Percentiles rank a stretch among this genome's conserved stretches.
phyloP scores from a whole-genome alignment of 2,888 invertebrate species.

The Dryomyza anilis region DNA sequence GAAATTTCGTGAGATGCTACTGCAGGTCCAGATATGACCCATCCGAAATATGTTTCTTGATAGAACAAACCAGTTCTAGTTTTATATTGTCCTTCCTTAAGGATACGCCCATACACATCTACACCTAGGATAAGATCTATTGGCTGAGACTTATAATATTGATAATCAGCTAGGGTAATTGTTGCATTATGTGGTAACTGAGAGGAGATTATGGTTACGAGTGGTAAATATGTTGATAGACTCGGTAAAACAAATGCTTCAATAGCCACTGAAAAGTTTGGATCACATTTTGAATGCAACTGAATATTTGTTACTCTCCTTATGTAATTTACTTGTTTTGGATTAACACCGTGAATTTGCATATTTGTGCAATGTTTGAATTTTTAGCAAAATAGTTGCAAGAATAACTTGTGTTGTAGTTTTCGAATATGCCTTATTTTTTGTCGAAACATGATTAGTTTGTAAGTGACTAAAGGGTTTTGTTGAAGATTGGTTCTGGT shows the following conservation, averaged over 20 bases:
- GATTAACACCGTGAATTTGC: neutral
- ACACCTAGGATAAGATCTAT: neutral
- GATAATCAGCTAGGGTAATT: neutral
- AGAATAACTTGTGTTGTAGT: too few species aligned
- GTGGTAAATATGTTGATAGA: neutral
- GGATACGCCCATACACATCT: neutral
- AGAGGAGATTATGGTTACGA: neutral
- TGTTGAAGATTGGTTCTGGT: neutral
- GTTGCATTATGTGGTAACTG: neutral
- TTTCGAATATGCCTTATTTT: neutral
- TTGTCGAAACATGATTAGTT: neutral
- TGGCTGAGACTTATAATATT: neutral
- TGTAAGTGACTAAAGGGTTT: neutral
- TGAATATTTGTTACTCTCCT: neutral
- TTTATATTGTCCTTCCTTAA: too few species aligned
- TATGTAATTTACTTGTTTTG: too few species aligned
- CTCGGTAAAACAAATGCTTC: neutral
- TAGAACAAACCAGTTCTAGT: neutral
- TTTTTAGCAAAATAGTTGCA: neutral
- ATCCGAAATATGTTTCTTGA: neutral
- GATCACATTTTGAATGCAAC: neutral
- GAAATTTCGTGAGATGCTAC: neutral
- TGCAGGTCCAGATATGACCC: neutral
- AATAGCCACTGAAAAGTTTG: neutral
- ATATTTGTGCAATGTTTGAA: neutral